These are phyloP conservation scores for Piprites chloris DNA, from an alignment of 2,113 vertebrate genomes.

Conservation along the genomic window DNA sequence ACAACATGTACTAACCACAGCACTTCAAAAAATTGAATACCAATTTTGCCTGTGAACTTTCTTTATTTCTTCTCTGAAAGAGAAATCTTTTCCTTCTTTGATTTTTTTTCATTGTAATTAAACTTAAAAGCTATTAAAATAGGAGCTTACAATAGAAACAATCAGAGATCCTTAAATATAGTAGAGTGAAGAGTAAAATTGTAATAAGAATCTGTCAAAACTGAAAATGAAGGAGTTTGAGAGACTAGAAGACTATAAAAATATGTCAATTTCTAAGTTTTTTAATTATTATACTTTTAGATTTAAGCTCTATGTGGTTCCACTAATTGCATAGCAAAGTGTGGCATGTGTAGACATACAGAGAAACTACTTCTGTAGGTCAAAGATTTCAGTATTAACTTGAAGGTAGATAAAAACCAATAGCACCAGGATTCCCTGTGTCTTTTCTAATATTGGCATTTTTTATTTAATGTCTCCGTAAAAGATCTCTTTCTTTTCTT, in stretches of 20 bases:
- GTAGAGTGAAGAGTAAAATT: background rate
- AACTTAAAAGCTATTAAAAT: background rate
- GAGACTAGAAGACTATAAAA: background rate
- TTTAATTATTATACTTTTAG: background rate
- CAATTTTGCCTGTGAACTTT: background rate
- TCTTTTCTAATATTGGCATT: background rate
- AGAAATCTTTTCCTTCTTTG: background rate
- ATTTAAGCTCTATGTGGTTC: background rate
- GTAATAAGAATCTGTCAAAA: conserved; percentile 20
- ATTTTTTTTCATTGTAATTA: background rate
- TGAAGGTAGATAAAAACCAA: background rate
- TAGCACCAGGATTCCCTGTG: background rate
- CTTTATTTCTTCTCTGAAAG: background rate
- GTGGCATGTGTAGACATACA: background rate
- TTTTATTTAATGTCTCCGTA: background rate
- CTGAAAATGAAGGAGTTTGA: background rate
- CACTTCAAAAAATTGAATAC: background rate
- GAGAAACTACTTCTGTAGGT: background rate
- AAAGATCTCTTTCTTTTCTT: background rate
- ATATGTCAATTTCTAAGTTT: background rate
- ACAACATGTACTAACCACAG: background rate
- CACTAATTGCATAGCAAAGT: background rate
- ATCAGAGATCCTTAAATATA: background rate
- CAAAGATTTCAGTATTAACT: background rate
- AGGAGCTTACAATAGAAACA: background rate